Conservation (phyloP, 1,140 invertebrate genomes). For the Adelges cooleyi region DNA sequence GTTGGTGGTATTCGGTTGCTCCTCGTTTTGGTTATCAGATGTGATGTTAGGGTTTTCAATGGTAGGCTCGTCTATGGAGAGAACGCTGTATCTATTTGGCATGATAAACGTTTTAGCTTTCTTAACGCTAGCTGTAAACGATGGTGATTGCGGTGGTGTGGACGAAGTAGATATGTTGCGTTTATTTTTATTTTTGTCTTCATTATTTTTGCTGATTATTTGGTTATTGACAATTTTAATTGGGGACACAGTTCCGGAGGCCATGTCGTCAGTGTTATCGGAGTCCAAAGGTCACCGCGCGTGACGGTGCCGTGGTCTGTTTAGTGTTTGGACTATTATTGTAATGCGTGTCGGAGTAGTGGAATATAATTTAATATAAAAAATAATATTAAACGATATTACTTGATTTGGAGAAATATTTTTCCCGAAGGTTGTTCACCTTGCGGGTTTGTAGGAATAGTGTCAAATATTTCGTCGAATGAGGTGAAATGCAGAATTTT, state of each 20-base stretch:
- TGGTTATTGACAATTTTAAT: slow-evolving; percentile 10
- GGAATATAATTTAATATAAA: background rate
- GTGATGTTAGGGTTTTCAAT: background rate
- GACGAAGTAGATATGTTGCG: background rate
- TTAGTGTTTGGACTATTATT: background rate
- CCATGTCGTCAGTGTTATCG: background rate
- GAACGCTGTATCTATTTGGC: background rate
- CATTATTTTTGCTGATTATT: slow-evolving; percentile 5
- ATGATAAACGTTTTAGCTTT: background rate
- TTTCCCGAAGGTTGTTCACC: background rate
- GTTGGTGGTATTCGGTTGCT: background rate
- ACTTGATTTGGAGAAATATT: slow-evolving; percentile 8
- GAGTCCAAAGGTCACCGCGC: slow-evolving; percentile 7
- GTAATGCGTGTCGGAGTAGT: background rate
- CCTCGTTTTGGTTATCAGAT: too few species aligned
- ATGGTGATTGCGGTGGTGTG: background rate
- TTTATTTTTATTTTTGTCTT: slow-evolving; percentile 7
- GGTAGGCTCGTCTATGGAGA: background rate
- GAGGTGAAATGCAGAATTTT: background rate
- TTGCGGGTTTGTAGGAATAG: background rate
- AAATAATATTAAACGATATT: background rate
- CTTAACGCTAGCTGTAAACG: background rate
- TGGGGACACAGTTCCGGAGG: background rate
- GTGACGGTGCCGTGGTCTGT: background rate
- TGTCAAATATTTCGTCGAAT: background rate